Conservation (phyloP, 2,113 vertebrate species). For the Vulpes lagopus region DNA sequence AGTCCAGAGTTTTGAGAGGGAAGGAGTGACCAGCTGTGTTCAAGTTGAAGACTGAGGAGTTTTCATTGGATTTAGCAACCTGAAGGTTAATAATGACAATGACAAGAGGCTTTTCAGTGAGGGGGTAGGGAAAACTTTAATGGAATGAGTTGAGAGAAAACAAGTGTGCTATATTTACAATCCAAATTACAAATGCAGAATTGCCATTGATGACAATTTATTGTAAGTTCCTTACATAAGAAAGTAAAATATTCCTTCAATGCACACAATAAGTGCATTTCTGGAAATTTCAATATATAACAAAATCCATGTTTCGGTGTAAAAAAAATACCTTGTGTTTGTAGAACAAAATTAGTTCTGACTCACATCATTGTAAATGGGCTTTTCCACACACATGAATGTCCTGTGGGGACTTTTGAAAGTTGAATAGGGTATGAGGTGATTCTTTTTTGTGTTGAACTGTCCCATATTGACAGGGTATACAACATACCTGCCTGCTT, state of each 20-base stretch:
- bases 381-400: background rate
- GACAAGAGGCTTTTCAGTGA: constrained; percentile 1
- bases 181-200: background rate
- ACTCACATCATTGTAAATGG: background rate
- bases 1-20: background rate
- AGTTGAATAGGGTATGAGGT: background rate
- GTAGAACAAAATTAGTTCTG: background rate
- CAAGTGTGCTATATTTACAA: background rate
- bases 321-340: background rate
- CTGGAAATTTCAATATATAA: background rate
- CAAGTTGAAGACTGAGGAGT: background rate
- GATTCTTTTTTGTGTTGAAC: background rate
- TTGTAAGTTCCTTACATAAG: background rate
- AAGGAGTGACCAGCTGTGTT: background rate
- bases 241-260: background rate
- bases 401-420: background rate
- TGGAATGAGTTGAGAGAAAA: background rate
- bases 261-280: background rate
- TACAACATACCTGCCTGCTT: background rate
- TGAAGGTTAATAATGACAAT: background rate
- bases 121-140: background rate
- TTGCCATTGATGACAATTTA: background rate
- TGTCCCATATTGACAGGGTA: background rate
- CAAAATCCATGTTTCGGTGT: background rate
- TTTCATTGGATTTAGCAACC: background rate